Evolutionary conservation across 2,113 vertebrate species (phyloP).

Genomic region (Apodemus speciosus): DNA sequence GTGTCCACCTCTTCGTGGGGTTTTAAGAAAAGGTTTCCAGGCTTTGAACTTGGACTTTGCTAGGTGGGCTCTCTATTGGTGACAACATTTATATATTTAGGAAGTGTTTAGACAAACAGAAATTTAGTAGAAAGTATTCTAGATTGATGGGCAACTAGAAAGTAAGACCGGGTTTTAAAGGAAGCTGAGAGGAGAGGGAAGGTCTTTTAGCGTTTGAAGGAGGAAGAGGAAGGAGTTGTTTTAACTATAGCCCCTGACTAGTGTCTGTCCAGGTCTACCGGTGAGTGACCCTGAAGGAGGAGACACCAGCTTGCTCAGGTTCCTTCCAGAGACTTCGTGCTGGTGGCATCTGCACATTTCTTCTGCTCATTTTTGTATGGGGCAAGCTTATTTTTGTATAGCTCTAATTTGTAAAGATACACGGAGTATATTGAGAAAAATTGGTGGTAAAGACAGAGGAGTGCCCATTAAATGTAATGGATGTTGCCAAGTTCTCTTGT

Average conservation of each 20-base stretch:
- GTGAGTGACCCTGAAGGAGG: background rate
- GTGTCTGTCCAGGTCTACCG: background rate
- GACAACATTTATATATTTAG: constrained; percentile 33
- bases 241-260: background rate
- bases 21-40: background rate
- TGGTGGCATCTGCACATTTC: background rate
- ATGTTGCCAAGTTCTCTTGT: background rate
- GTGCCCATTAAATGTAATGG: background rate
- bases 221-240: background rate
- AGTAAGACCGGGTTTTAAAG: background rate
- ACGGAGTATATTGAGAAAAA: background rate
- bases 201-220: background rate
- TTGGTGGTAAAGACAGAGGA: background rate
- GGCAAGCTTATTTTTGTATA: background rate
- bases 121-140: constrained; percentile 9
- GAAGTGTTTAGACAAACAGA: background rate
- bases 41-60: background rate
- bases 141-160: background rate
- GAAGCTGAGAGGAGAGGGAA: background rate
- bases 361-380: background rate
- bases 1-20: background rate
- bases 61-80: background rate
- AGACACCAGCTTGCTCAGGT: background rate
- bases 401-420: background rate
- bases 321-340: background rate